These are phyloP conservation scores for Plutella xylostella DNA, from an alignment of 2,888 invertebrate genomes.

Conservation along the genomic window DNA sequence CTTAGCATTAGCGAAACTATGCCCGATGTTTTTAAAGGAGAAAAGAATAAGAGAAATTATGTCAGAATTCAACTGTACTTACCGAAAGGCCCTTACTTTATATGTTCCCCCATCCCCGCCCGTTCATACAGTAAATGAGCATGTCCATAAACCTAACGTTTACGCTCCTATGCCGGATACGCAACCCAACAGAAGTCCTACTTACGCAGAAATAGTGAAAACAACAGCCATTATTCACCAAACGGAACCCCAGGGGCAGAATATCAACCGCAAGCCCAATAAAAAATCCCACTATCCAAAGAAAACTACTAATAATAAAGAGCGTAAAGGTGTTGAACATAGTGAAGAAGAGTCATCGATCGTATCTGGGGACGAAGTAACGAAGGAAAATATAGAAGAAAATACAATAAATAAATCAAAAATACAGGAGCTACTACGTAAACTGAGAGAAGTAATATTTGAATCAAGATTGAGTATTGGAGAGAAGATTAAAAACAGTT, in stretches of 20 bases:
- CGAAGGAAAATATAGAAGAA: background rate
- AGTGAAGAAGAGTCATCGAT: background rate
- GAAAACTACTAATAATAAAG: background rate
- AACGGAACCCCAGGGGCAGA: background rate
- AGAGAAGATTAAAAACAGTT: background rate
- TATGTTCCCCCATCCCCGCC: conserved; percentile 11
- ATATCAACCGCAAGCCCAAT: background rate
- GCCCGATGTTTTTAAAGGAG: conserved; percentile 18
- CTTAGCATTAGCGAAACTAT: conserved; percentile 17
- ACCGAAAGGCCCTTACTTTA: conserved; percentile 11
- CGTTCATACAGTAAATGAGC: background rate
- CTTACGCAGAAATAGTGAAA: background rate
- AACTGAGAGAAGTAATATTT: background rate
- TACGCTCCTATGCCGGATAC: background rate
- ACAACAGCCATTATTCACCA: background rate
- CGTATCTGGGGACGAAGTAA: background rate
- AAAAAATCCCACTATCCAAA: background rate
- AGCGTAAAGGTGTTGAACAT: background rate
- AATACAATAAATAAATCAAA: background rate
- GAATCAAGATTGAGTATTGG: background rate
- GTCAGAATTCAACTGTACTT: conserved; percentile 18
- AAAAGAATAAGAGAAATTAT: conserved; percentile 14
- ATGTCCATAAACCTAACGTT: background rate
- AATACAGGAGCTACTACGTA: background rate
- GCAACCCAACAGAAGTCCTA: background rate